A percentile compares a stretch with the other conserved stretches of the same genome.
phyloP scores from a whole-genome alignment of 2,113 vertebrate species.

The Cyprinodon variegatus region DNA sequence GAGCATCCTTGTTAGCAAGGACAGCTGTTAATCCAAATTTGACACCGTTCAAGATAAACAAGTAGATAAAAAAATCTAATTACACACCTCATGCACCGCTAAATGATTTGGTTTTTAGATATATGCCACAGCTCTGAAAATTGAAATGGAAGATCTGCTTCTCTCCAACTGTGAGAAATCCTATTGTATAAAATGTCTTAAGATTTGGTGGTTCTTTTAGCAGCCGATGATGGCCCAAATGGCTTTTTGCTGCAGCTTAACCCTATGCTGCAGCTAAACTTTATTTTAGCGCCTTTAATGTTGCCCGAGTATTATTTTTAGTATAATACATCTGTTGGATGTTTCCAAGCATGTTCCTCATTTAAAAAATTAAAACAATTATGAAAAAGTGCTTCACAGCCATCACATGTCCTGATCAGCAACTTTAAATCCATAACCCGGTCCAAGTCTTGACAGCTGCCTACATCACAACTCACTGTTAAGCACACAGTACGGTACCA shows the following conservation, averaged over 20 bases:
- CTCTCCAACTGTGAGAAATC: slow-evolving; percentile 1
- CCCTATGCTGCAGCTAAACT: slow-evolving; percentile 12
- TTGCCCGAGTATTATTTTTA: slow-evolving; percentile 15
- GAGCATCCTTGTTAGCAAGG: slow-evolving; percentile 23
- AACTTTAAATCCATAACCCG: background rate
- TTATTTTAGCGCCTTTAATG: slow-evolving; percentile 38
- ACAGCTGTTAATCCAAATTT: slow-evolving; percentile 40
- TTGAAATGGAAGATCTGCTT: slow-evolving; percentile 13
- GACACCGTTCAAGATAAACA: slow-evolving; percentile 23
- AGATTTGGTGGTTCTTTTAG: background rate
- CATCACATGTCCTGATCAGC: background rate
- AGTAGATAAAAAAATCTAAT: slow-evolving; percentile 56
- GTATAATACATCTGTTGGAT: slow-evolving; percentile 8
- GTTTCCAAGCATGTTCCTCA: slow-evolving; percentile 1
- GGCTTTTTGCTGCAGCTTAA: slow-evolving; percentile 16
- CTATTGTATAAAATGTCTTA: slow-evolving; percentile 7
- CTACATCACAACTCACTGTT: slow-evolving; percentile 33
- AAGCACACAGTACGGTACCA: slow-evolving; percentile 28
- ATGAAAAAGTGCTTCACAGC: slow-evolving; percentile 20
- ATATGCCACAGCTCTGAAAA: slow-evolving; percentile 31
- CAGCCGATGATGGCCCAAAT: slow-evolving; percentile 18
- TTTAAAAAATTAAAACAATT: slow-evolving; percentile 32
- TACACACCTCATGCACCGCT: slow-evolving; percentile 39
- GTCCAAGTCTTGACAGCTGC: slow-evolving; percentile 19
- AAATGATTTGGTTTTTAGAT: slow-evolving; percentile 34